Base-by-base conservation (phyloP, 1,140 invertebrate genomes). In the Cecropterus lyciades region DNA sequence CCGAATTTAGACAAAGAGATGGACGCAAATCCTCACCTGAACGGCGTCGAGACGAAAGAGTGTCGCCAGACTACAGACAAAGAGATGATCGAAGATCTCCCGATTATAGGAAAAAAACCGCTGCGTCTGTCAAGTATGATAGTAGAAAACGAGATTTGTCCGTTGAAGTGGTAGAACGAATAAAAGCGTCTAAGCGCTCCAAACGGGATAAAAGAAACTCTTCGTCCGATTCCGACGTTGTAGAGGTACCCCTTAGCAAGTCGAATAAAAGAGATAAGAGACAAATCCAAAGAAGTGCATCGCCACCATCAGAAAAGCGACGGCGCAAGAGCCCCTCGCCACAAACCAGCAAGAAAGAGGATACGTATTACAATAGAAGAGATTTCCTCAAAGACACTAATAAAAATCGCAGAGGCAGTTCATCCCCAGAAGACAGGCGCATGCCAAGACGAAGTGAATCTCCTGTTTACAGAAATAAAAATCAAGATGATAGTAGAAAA, bases 301-400 rank as follows among this genome's bases (percentile, higher is more conserved):
- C 87, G 0, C 84, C 86, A 9, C 79, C 83, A n/a, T 83, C 85
- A 16, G 83, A 81, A 5, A 92, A 86, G 45, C 75, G 81, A 48
- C 76, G 82, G 27, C 74, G 78, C 6, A 84, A 65, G 45, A 90
- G 87, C 45, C 67, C 72, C 14, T 79, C 84, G 0, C 73, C 70
- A 2, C 73, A 75, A 9, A 20, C 57, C n/a, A 76, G 76, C 17
- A 82, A 65, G 63, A 78, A 65, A 17, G 79, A 85, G 24, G 76
- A 77, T 7, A 73, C 69, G 33, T 76, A 86, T 43, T 80, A 83
- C 48, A 70, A 72, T 46, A 70, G 67, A 49, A 69, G 30, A 53
- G 67, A 69, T 11, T 20, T 24, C 8, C 53, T 30, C 8, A 64
- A 62, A 64, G 71, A 77, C 37, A 63, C 55, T 16, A 70, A 60